phyloP scores from a whole-genome alignment of 2,888 invertebrate genomes.

The Escarpia spicata region DNA sequence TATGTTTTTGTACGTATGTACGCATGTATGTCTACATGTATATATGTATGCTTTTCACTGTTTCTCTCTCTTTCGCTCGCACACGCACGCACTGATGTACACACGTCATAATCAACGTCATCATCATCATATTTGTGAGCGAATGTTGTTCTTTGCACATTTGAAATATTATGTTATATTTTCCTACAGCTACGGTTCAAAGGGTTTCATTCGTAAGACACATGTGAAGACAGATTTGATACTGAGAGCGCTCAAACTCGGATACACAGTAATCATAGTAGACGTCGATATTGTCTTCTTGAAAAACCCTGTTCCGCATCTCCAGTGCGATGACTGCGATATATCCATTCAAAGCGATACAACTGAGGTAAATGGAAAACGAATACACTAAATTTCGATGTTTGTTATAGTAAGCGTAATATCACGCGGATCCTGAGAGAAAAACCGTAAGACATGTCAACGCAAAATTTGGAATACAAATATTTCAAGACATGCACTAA shows the following conservation, averaged over 20 bases:
- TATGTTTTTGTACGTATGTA: background rate
- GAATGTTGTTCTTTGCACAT: too few species aligned
- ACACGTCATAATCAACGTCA: background rate
- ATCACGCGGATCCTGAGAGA: too few species aligned
- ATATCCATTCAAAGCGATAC: conserved; percentile 35
- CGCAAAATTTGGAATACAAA: too few species aligned
- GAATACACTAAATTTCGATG: too few species aligned
- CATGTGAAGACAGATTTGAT: conserved; percentile 38
- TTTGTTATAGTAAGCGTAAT: too few species aligned
- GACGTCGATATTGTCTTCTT: conserved; percentile 40
- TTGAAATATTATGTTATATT: too few species aligned
- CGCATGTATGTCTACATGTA: background rate
- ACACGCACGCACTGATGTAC: background rate
- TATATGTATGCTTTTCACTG: background rate
- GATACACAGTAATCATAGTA: conserved; percentile 32
- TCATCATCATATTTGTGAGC: too few species aligned
- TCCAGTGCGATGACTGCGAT: conserved; percentile 34
- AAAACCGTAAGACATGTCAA: too few species aligned
- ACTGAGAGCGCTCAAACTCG: conserved; percentile 32
- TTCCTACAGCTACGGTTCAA: conserved; percentile 23
- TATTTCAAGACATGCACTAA: too few species aligned
- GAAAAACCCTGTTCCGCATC: conserved; percentile 31
- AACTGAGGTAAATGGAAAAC: conserved; percentile 19
- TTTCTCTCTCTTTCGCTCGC: background rate
- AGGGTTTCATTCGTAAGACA: conserved; percentile 35